A percentile compares a stretch with the other conserved stretches of the same genome.
These are phyloP conservation scores for Linnaemya vulpina DNA, from an alignment of 2,888 invertebrate species.

Conservation along the genomic window DNA sequence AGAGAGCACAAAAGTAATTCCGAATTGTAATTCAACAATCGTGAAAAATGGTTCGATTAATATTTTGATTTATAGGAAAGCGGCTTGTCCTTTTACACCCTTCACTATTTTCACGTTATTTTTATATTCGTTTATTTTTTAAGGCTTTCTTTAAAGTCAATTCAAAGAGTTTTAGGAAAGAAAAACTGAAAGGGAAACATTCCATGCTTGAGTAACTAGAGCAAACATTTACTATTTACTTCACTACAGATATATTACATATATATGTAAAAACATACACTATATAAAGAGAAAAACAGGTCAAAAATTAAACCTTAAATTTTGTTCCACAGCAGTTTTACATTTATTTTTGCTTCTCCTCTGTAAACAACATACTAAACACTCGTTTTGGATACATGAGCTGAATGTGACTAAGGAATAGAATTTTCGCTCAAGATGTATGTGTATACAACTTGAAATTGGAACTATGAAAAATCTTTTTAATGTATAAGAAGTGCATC, in stretches of 20 bases:
- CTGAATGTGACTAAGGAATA: not conserved
- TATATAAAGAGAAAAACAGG: slow-evolving; percentile 43
- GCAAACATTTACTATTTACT: not conserved
- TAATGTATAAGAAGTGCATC: not conserved
- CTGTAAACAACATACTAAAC: not conserved
- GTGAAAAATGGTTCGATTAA: too few relatives aligned
- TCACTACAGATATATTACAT: not conserved
- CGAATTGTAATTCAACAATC: too few relatives aligned
- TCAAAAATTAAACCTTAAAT: slow-evolving; percentile 48
- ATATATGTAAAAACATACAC: not conserved
- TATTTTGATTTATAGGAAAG: too few relatives aligned
- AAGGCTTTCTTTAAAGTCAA: not conserved
- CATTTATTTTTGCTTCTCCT: not conserved
- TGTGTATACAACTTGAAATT: not conserved
- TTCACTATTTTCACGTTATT: not conserved
- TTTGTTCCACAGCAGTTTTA: not conserved
- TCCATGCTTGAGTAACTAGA: not conserved
- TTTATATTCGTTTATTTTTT: not conserved
- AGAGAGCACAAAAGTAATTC: too few relatives aligned
- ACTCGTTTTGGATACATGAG: not conserved
- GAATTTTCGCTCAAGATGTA: not conserved
- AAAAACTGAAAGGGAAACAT: slow-evolving; percentile 10
- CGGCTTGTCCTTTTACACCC: too few relatives aligned
- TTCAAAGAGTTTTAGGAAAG: not conserved
- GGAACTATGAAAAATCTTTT: not conserved